Evolutionary conservation across 2,888 invertebrate species (phyloP), one percentile per base, ranked within the genome.

Genomic region (Polydrusus tereticollis): DNA sequence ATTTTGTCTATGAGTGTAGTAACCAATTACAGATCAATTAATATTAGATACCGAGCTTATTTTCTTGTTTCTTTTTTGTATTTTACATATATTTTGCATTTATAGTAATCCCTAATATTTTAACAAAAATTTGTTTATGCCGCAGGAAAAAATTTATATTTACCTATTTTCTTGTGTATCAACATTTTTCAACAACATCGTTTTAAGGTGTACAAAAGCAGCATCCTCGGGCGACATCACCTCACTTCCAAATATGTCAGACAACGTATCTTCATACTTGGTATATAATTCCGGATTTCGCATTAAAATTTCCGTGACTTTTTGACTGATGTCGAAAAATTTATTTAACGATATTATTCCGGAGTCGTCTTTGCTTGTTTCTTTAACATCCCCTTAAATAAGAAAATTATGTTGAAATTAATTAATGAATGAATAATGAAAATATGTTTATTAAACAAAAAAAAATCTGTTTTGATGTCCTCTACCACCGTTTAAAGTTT

Each of bases 251-350:
- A 77, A 73, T 43, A 55, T 74, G n/a, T 73, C 50, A 0, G 57
- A 26, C 8, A 76, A 41, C 16, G 55, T 64, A 18, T 38, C 10
- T 57, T 72, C 58, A 21, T 36, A 65, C 52, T 68, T 23, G 2
- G n/a, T 14, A 20, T 74, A 75, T 0, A 75, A 29, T 1, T 72
- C 71, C 0, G 60, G 70, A 57, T 72, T 69, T 6, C 55, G 26
- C 5, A 18, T 58, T 29, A 76, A 33, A 5, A 75, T 57, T 26
- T 55, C 38, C 0, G 72, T 63, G 0, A 78, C 59, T 60, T 65
- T 64, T 16, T 66, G 47, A 38, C 73, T 68, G 5, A 71, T 60
- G 58, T 77, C 78, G 58, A 78, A 76, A 60, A 72, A 59, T 73
- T 75, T 77, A 1, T 67, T 59, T 16, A 70, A 64, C 5, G 74